These are phyloP conservation scores for Melieria omissa DNA, from an alignment of 2,888 invertebrate genomes.

Conservation along the genomic window DNA sequence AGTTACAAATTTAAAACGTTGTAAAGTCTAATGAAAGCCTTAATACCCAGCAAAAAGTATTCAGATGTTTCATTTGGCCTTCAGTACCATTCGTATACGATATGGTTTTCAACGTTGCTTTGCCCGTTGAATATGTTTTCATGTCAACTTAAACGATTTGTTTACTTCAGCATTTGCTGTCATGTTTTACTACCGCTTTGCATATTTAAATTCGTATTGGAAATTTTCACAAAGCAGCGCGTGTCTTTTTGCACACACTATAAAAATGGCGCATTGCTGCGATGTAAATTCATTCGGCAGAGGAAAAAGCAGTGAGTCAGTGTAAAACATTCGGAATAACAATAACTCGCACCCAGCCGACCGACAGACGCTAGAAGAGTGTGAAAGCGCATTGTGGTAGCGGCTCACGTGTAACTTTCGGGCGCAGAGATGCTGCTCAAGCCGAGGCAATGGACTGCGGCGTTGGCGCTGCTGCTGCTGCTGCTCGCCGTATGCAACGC, in stretches of 20 bases:
- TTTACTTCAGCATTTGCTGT: too few relatives aligned
- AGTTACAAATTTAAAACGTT: too few relatives aligned
- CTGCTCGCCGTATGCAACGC: background rate
- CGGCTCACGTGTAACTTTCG: background rate
- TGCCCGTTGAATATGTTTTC: too few relatives aligned
- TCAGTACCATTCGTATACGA: too few relatives aligned
- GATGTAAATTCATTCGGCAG: conserved; percentile 16
- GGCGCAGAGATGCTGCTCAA: too few relatives aligned
- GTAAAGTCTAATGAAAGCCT: too few relatives aligned
- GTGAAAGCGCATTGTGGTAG: background rate
- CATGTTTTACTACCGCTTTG: background rate
- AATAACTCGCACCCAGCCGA: background rate
- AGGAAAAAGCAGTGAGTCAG: conserved; percentile 11
- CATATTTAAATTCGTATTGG: background rate
- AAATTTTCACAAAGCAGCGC: background rate
- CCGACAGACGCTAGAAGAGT: conserved; percentile 20
- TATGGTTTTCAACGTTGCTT: too few relatives aligned
- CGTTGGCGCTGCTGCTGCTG: too few relatives aligned
- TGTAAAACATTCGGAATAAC: background rate
- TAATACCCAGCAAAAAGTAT: too few relatives aligned
- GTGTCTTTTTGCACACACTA: conserved; percentile 5
- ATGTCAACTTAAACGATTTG: too few relatives aligned
- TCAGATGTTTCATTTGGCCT: too few relatives aligned
- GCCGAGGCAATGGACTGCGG: too few relatives aligned
- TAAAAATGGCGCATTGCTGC: conserved; percentile 9